Conservation (phyloP, 2,797 vertebrate genomes). For the Lindbergichthys nudifrons region DNA sequence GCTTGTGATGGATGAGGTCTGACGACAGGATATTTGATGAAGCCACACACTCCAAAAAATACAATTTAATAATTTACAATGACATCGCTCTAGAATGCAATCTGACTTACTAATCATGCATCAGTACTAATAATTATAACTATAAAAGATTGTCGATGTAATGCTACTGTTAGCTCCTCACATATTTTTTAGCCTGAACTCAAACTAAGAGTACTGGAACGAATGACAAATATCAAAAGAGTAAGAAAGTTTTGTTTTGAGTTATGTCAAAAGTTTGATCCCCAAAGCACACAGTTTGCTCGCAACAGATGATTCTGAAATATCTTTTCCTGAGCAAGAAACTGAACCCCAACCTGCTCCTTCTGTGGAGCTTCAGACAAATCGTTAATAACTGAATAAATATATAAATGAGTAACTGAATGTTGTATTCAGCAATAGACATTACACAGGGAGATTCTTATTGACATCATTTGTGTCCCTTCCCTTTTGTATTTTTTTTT, state of each 20-base stretch:
- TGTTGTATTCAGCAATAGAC: not conserved
- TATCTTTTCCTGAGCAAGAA: not conserved
- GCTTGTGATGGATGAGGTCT: constrained; percentile 60
- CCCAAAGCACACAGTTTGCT: not conserved
- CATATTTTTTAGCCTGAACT: constrained; percentile 7
- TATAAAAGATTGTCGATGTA: not conserved
- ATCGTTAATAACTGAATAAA: constrained; percentile 8
- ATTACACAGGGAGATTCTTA: not conserved
- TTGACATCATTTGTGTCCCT: not conserved
- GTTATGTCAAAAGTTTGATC: constrained; percentile 2
- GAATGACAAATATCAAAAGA: not conserved
- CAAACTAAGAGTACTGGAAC: not conserved
- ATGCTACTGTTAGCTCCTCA: not conserved
- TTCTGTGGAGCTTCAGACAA: constrained; percentile 1
- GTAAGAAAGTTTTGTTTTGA: not conserved
- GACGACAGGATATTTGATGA: constrained; percentile 54
- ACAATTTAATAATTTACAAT: constrained; percentile 2
- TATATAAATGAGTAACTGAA: constrained; percentile 6
- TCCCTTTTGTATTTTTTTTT: constrained; percentile 10
- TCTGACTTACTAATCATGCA: constrained; percentile 19
- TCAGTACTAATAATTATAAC: not conserved
- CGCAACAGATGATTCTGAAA: not conserved
- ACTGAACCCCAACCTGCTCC: not conserved
- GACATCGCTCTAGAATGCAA: constrained; percentile 13
- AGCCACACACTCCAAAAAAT: constrained; percentile 21